Evolutionary conservation across 2,888 invertebrate species (phyloP).

Genomic region (Pseudococcus viburni): DNA sequence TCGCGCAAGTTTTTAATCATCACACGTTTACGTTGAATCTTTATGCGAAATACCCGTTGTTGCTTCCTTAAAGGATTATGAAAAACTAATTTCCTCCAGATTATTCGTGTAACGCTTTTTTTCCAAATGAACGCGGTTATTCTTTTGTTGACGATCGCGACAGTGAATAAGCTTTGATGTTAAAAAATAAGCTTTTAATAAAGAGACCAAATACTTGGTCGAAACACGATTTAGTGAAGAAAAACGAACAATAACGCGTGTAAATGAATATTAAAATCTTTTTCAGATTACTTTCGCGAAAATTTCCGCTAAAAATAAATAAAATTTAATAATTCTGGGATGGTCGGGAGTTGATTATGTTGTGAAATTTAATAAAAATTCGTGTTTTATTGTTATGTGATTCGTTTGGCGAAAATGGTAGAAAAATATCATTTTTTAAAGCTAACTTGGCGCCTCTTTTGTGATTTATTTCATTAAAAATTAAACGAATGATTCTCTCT

Average conservation of each 20-base stretch:
- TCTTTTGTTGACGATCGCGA: constrained; percentile 44
- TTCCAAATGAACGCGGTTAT: constrained; percentile 51
- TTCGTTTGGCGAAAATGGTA: neutral
- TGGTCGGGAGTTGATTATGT: neutral
- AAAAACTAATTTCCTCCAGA: constrained; percentile 56
- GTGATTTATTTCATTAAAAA: neutral
- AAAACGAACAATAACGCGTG: constrained; percentile 24
- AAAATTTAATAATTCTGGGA: neutral
- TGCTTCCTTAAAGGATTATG: constrained; percentile 41
- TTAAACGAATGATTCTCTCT: neutral
- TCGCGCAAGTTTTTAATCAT: constrained; percentile 5
- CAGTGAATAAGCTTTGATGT: constrained; percentile 52
- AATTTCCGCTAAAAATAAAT: neutral
- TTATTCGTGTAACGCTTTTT: constrained; percentile 31
- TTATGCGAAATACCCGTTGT: constrained; percentile 21
- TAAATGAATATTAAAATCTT: constrained; percentile 48
- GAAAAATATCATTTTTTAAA: neutral
- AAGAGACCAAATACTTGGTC: constrained; percentile 42
- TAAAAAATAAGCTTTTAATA: constrained; percentile 58
- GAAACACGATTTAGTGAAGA: neutral
- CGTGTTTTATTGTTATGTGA: neutral
- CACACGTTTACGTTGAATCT: constrained; percentile 9
- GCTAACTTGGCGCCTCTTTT: neutral
- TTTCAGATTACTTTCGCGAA: constrained; percentile 1
- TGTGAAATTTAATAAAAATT: constrained; percentile 19